phyloP scores from a whole-genome alignment of 2,888 invertebrate species.

The Aleiodes leptofemur region DNA sequence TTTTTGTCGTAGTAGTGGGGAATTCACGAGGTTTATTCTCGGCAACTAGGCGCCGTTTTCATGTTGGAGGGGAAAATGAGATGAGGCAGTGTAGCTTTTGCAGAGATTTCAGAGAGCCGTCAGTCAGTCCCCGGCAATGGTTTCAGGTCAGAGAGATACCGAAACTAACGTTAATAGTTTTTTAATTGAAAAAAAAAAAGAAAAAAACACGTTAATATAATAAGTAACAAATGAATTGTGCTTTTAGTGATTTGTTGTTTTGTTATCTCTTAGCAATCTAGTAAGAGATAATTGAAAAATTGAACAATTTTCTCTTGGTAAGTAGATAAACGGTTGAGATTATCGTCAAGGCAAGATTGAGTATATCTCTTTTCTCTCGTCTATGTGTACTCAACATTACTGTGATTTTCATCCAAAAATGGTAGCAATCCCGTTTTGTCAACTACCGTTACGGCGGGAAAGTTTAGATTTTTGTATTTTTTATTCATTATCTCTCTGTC shows the following conservation, averaged over 20 bases:
- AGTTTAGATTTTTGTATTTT: constrained; percentile 25
- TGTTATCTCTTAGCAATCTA: not conserved
- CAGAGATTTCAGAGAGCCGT: constrained; percentile 57
- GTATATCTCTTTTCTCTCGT: not conserved
- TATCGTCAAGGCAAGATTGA: constrained; percentile 4
- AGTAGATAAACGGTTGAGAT: constrained; percentile 27
- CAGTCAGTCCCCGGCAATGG: constrained; percentile 47
- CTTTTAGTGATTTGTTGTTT: constrained; percentile 27
- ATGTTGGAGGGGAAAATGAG: constrained; percentile 58
- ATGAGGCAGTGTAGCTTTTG: constrained; percentile 60
- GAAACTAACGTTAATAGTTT: constrained; percentile 5
- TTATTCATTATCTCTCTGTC: constrained; percentile 14
- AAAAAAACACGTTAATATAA: constrained; percentile 33
- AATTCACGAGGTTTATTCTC: constrained; percentile 67
- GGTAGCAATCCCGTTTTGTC: constrained; percentile 29
- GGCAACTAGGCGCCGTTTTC: constrained; percentile 63
- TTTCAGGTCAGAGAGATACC: constrained; percentile 37
- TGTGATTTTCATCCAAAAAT: constrained; percentile 38
- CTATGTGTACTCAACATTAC: constrained; percentile 4
- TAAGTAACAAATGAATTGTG: constrained; percentile 44
- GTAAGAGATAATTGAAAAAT: constrained; percentile 21
- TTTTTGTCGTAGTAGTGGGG: constrained; percentile 57
- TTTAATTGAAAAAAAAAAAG: not conserved
- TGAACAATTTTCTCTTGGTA: constrained; percentile 15
- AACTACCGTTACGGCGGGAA: constrained; percentile 36